Base-by-base conservation (phyloP, 2,888 invertebrate species). In the Pristionchus entomophagus region DNA sequence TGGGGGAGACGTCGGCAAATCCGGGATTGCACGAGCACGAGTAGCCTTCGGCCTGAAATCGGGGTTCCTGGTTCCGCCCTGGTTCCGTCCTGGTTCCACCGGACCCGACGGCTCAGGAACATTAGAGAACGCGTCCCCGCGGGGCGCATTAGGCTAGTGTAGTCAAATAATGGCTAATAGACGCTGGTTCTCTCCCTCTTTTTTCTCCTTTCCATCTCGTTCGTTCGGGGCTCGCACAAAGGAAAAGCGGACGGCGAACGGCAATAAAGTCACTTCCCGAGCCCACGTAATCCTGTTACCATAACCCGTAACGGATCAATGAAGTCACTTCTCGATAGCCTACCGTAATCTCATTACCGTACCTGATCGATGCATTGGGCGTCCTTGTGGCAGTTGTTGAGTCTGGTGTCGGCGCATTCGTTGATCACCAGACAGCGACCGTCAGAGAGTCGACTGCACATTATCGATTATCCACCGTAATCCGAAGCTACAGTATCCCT, bases 11-110 rank as follows among this genome's bases (percentile, higher is more conserved):
- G 85, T 93, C 93, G 4, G 92, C 93, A 86, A 89, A 93, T 22
- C 93, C 93, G 59, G 89, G 90, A 38, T 91, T 87, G 84, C 93
- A 93, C 86, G 91, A 90, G 87, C 93, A 93, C 8, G 91, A 91
- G 89, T 91, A 93, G 22, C 92, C 92, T 83, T 93, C 92, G 22
- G 93, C 92, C 89, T 91, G 86, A 3, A 80, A 51, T 80, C 4
- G 22, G 17, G 49, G 32, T 38, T 83, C 14, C 14, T 41, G 56
- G 29, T 41, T 83, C 29, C 59, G n/a, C 4, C 10, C 41, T 77
- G 26, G 77, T 45, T 26, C 77, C 65, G 77, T 26, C 59, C 65
- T 5, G 41, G n/a, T 6, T 14, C 41, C 45, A 45, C 45, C 8
- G 45, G 45, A n/a, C 32, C 59, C 59, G 26, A 12, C 59, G 38